phyloP scores from a whole-genome alignment of 2,113 vertebrate species.

The Tupaia tana region DNA sequence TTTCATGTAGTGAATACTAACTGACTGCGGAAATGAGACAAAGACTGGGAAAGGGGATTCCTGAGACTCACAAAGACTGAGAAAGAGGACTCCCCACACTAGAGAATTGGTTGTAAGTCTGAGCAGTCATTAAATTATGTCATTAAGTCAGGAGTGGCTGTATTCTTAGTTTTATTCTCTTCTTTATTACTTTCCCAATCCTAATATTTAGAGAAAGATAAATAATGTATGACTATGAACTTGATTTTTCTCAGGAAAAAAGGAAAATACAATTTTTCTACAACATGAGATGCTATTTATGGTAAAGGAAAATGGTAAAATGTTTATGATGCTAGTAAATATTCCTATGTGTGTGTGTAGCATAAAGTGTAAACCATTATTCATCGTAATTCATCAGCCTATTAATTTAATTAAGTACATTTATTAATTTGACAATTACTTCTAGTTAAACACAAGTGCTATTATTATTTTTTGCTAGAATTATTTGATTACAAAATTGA shows the following conservation, averaged over 20 bases:
- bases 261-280: constrained; percentile 4
- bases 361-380: neutral
- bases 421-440: neutral
- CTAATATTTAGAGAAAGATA: constrained; percentile 20
- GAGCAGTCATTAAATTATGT: too few relatives aligned
- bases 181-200: constrained; percentile 5
- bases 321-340: constrained; percentile 23
- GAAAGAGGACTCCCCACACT: too few relatives aligned
- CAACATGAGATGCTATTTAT: neutral
- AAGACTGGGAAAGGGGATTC: too few relatives aligned
- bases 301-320: neutral
- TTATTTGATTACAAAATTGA: neutral
- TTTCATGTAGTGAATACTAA: too few relatives aligned
- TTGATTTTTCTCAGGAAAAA: constrained; percentile 19
- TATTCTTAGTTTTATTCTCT: neutral
- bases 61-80: too few relatives aligned
- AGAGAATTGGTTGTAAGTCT: too few relatives aligned
- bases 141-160: too few relatives aligned
- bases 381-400: neutral
- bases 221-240: neutral
- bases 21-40: too few relatives aligned
- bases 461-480: neutral
- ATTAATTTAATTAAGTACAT: neutral
- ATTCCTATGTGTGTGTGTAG: neutral
- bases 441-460: neutral